Evolutionary conservation across 2,888 invertebrate species (phyloP).

Genomic region (Sarcophaga rosellei): DNA sequence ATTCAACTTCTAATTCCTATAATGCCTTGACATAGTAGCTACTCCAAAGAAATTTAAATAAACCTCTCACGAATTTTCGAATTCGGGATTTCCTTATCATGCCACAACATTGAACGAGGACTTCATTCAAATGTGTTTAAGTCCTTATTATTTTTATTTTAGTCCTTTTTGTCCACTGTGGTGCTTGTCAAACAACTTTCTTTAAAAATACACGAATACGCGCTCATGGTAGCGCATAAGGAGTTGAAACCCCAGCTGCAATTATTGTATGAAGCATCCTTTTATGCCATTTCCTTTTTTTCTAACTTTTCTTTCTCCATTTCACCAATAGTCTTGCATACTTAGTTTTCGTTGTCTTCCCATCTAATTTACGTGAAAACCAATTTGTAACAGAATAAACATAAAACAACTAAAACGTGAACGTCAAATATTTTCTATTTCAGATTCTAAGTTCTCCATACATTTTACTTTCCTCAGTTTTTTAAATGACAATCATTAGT

Average conservation of each 20-base stretch:
- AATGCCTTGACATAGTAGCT: too few species aligned
- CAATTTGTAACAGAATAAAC: constrained; percentile 61
- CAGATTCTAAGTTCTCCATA: neutral
- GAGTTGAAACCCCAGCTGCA: constrained; percentile 57
- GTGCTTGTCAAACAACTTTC: neutral
- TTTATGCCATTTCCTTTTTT: constrained; percentile 45
- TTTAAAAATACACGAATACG: neutral
- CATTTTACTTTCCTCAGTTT: neutral
- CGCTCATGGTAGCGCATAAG: neutral
- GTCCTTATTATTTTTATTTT: too few species aligned
- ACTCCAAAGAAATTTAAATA: too few species aligned
- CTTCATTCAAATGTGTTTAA: too few species aligned
- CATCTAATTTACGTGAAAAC: constrained; percentile 62
- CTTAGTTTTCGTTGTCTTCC: constrained; percentile 30
- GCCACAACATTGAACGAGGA: too few species aligned
- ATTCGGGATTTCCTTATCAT: too few species aligned
- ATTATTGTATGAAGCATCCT: constrained; percentile 32
- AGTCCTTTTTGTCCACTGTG: neutral
- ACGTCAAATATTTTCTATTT: constrained; percentile 47
- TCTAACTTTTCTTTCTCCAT: neutral
- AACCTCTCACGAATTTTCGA: too few species aligned
- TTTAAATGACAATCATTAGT: constrained; percentile 38
- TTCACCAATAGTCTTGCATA: neutral
- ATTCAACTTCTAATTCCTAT: too few species aligned
- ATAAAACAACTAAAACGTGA: constrained; percentile 46